Base-by-base conservation (phyloP, 2,888 invertebrate species). In the Siphonodentalium dalli region DNA sequence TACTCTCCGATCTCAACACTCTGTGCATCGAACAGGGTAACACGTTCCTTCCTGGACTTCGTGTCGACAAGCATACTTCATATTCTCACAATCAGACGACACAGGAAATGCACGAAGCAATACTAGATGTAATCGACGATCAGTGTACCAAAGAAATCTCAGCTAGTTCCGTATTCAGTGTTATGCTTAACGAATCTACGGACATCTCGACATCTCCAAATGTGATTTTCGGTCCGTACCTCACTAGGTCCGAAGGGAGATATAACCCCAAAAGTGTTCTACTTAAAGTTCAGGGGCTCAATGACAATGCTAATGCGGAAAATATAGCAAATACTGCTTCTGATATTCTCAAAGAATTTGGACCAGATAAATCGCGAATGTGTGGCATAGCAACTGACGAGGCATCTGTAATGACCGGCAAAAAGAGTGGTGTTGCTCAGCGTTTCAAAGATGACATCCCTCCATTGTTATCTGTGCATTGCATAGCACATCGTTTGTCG, bases 401-500 rank as follows among this genome's bases (percentile, higher is more conserved):
- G 23, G 56, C 56, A 7, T 50, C 54, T 31, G 54, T 62, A 11
- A 55, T 58, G 60, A 48, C 50, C 35, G 53, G 58, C 8, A 40
- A 45, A 13, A 57, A 33, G 51, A 42, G 29, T 43, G 63, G 63
- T 29, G 61, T 61, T 35, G 52, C 61, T 4, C 56, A 54, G 33
- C 29, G 56, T 15, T 15, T 61, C 21, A 57, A 51, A 42, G 24
- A 52, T 35, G 34, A 38, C 18, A 45, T 47, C 9, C 45, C 54
- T 21, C 54, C 50, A 37, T 13, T 58, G 4, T 38, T 63, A 11
- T 35, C 58, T 3, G 53, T 60, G 9, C 62, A 65, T 23, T 65
- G 62, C 41, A 62, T 58, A 26, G 59, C 59, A 1, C 53, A 64
- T 34, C 33, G 58, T 15, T 40, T 60, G 23, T 58, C 62, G 15